A percentile compares a stretch with the other conserved stretches of the same genome.
Conservation (phyloP, 2,113 vertebrate genomes). For the Strix uralensis region DNA sequence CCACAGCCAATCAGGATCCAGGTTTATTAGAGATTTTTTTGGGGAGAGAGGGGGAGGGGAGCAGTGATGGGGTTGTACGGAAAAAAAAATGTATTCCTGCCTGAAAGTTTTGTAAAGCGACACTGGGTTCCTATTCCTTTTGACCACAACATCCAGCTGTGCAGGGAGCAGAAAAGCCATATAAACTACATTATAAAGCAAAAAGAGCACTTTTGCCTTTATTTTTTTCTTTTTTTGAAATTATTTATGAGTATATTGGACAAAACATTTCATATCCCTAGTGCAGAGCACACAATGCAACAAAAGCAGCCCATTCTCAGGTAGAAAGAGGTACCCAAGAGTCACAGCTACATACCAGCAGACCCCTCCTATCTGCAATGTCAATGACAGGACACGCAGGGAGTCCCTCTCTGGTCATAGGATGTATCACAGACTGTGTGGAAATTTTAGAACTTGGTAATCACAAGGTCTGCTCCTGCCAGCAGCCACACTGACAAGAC, state of each 20-base stretch:
- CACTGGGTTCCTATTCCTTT: background rate
- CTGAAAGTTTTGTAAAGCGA: background rate
- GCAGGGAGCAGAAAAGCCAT: background rate
- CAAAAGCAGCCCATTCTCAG: background rate
- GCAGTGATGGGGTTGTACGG: background rate
- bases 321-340: background rate
- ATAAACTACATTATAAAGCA: background rate
- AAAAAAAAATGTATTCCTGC: background rate
- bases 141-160: background rate
- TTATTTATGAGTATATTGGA: background rate
- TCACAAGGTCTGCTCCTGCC: background rate
- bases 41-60: fast-evolving
- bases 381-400: background rate
- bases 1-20: background rate
- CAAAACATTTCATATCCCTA: background rate
- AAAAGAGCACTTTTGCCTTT: background rate
- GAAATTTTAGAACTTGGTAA: background rate
- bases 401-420: background rate
- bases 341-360: background rate
- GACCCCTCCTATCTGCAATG: background rate
- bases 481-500: background rate
- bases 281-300: background rate
- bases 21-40: background rate
- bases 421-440: background rate
- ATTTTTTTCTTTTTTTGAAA: background rate